phyloP scores from a whole-genome alignment of 1,140 invertebrate genomes.

The Dinoponera quadriceps region DNA sequence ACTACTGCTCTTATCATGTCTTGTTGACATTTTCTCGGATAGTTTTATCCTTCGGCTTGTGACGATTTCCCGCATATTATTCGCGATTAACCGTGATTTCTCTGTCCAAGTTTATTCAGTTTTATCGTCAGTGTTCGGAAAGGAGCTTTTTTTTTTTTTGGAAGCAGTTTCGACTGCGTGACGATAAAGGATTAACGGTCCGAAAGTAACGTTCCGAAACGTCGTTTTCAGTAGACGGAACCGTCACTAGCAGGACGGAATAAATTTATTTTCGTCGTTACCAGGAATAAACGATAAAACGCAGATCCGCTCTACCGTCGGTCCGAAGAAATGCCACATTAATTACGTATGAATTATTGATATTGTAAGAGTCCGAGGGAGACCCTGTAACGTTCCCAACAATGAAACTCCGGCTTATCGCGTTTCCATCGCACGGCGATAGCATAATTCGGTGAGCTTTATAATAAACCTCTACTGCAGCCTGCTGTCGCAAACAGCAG shows the following conservation, averaged over 20 bases:
- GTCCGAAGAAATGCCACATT: not conserved
- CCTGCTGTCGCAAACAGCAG: constrained; percentile 43
- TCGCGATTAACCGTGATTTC: not conserved
- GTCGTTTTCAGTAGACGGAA: not conserved
- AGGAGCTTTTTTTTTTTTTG: not conserved
- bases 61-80: too few relatives aligned
- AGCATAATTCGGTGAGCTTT: constrained; percentile 43
- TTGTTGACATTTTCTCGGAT: not conserved
- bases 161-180: not conserved
- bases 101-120: not conserved
- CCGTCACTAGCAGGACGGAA: not conserved
- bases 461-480: constrained; percentile 35
- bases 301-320: not conserved
- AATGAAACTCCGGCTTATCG: constrained; percentile 1
- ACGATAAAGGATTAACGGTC: not conserved
- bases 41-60: not conserved
- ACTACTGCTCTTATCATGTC: not conserved
- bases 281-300: not conserved
- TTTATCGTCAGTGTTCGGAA: not conserved
- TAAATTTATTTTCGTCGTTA: constrained; percentile 1
- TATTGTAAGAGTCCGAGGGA: not conserved
- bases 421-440: constrained; percentile 11
- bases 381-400: not conserved
- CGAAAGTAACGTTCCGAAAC: not conserved
- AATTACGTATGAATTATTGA: constrained; percentile 23